Conservation (phyloP, 2,888 invertebrate genomes). For the Melinaea marsaeus region DNA sequence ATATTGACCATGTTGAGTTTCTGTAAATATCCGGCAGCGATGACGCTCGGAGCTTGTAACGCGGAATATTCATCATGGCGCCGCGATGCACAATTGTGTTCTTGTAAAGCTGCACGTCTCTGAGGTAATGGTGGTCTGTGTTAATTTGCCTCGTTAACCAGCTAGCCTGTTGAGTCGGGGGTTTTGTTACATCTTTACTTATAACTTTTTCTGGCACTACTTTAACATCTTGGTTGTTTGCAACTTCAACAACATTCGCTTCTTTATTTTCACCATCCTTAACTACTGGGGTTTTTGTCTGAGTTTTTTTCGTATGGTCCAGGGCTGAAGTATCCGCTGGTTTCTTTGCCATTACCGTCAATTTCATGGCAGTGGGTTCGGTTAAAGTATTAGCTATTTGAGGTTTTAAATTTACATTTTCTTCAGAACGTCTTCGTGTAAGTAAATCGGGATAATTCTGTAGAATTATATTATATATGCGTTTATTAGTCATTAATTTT, state of each 20-base stretch:
- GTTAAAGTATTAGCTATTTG: conserved; percentile 26
- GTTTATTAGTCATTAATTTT: conserved; percentile 79
- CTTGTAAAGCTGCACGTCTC: conserved; percentile 83
- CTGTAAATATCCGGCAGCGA: conserved; percentile 94
- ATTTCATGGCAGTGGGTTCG: conserved; percentile 35
- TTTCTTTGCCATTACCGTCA: conserved; percentile 36
- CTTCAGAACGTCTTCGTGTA: conserved; percentile 79
- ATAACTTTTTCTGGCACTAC: conserved; percentile 23
- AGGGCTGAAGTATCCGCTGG: conserved; percentile 27
- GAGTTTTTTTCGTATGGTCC: conserved; percentile 19
- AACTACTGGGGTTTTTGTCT: conserved; percentile 19
- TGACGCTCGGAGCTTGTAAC: conserved; percentile 87
- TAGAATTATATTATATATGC: conserved; percentile 81
- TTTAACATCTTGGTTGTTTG: conserved; percentile 23
- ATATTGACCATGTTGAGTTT: conserved; percentile 88
- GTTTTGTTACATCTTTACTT: conserved; percentile 24
- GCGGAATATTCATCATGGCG: conserved; percentile 88
- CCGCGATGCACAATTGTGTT: conserved; percentile 91
- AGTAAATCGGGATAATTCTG: conserved; percentile 84
- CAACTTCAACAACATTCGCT: conserved; percentile 10
- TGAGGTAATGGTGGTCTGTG: conserved; percentile 82
- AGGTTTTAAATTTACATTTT: conserved; percentile 63
- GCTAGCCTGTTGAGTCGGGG: conserved; percentile 29
- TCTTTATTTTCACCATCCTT: background rate
- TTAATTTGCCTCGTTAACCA: conserved; percentile 73